Percentiles rank a stretch among this genome's conserved stretches.
Conservation (phyloP, 2,797 vertebrate genomes). For the Chrosomus eos region DNA sequence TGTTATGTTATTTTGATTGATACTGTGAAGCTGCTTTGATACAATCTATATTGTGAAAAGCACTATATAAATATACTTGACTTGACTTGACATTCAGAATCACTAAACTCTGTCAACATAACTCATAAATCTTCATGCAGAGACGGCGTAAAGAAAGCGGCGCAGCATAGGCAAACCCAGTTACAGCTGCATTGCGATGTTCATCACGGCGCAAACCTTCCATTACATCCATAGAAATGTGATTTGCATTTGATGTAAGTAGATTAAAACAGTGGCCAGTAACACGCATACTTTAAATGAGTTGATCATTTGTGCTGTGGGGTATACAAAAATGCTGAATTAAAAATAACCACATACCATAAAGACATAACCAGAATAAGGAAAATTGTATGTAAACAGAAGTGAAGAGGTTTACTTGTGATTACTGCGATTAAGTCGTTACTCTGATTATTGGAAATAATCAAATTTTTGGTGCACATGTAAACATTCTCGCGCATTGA, state of each 20-base stretch:
- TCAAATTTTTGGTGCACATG: neutral
- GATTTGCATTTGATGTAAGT: too few relatives aligned
- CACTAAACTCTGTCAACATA: too few relatives aligned
- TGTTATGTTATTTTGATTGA: too few relatives aligned
- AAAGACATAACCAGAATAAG: neutral
- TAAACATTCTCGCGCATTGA: neutral
- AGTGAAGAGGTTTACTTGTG: too few relatives aligned
- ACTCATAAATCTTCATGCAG: neutral
- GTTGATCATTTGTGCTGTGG: neutral
- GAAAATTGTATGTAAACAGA: too few relatives aligned
- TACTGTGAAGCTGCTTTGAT: too few relatives aligned
- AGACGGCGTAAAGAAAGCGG: neutral
- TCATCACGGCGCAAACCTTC: neutral
- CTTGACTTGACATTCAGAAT: too few relatives aligned
- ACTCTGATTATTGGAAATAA: neutral
- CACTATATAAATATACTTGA: too few relatives aligned
- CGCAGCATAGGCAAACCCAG: neutral
- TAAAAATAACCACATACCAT: neutral
- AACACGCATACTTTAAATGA: neutral
- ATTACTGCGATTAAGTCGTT: neutral
- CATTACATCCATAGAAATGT: neutral
- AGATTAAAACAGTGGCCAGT: neutral
- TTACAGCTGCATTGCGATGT: neutral
- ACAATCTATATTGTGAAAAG: too few relatives aligned
- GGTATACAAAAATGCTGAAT: neutral